Base-by-base conservation (phyloP, 64 coral and sea anemone genomes). In the Orbicella faveolata region DNA sequence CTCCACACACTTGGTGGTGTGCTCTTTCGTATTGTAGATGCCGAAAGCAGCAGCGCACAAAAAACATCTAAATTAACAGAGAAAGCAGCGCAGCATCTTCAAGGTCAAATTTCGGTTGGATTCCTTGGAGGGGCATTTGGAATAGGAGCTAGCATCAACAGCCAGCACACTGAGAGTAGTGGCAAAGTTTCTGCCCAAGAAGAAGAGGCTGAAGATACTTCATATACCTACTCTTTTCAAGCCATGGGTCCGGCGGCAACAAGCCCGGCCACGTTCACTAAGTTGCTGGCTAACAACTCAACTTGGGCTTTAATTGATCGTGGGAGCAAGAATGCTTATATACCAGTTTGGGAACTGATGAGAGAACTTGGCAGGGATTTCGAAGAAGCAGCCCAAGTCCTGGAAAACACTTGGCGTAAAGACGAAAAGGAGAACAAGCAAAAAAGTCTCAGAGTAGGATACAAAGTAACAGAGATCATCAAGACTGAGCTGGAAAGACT, bases 251-350 rank as follows among this genome's bases (percentile, higher is more conserved):
- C 89, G 8, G 25, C 12, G 18, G 80, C 89, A 18, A 75, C 80
- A 83, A 83, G 85, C 54, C 81, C 89, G 33, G 54, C 53, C 30
- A 85, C 89, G 17, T 91, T 91, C 36, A 18, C 1, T 15, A 83
- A 91, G 73, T 66, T 91, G 34, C 72, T 91, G 54, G 33, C 69
- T 0, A 39, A 91, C 25, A 91, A 91, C 73, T 85, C 89, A 9
- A 91, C 80, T 6, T 91, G 89, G 89, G 89, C 89, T 39, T 63
- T 91, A 11, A 85, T 84, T 41, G 73, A 63, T n/a, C 89, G 89
- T 17, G 89, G 89, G 0, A 25, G 10, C 9, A 18, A 17, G 6
- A 8, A 77, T 1, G 79, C 41, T 61, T 91, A 85, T 51, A 76
- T 91, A 51, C 80, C 89, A 86, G 89, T 91, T 63, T 91, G 89